Conservation (phyloP, 2,113 vertebrate species). For the Myrmophylax atrothorax region DNA sequence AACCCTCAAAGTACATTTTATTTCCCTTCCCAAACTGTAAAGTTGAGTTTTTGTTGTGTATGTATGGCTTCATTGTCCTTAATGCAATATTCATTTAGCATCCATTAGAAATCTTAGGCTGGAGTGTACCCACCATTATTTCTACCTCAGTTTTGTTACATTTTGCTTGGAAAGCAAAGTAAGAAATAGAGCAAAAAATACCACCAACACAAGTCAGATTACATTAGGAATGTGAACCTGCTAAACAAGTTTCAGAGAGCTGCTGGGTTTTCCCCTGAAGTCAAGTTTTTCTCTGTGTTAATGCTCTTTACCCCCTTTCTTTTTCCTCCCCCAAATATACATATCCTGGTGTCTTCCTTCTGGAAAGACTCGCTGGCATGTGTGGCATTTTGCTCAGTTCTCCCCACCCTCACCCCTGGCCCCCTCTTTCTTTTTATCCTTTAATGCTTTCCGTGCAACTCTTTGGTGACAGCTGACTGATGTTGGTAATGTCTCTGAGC, state of each 20-base stretch:
- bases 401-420: neutral
- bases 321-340: neutral
- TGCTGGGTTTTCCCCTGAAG: constrained; percentile 68
- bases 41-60: constrained; percentile 42
- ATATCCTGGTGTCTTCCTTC: constrained; percentile 32
- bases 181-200: constrained; percentile 55
- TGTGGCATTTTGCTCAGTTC: constrained; percentile 67
- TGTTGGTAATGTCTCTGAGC: constrained; percentile 71
- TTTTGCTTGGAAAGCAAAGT: constrained; percentile 85
- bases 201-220: constrained; percentile 39
- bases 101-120: constrained; percentile 70
- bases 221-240: constrained; percentile 70
- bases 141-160: constrained; percentile 92
- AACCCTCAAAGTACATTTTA: constrained; percentile 55
- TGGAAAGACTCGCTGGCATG: constrained; percentile 56
- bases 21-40: constrained; percentile 35
- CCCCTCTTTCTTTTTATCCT: constrained; percentile 69
- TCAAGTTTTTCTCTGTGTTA: constrained; percentile 29
- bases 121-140: constrained; percentile 84
- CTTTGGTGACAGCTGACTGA: constrained; percentile 75
- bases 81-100: constrained; percentile 68
- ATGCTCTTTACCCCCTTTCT: neutral
- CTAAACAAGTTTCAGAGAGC: constrained; percentile 71
- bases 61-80: constrained; percentile 41
- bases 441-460: constrained; percentile 74